These are phyloP conservation scores for Latrodectus hesperus DNA, from an alignment of 2,888 invertebrate genomes.

Conservation along the genomic window DNA sequence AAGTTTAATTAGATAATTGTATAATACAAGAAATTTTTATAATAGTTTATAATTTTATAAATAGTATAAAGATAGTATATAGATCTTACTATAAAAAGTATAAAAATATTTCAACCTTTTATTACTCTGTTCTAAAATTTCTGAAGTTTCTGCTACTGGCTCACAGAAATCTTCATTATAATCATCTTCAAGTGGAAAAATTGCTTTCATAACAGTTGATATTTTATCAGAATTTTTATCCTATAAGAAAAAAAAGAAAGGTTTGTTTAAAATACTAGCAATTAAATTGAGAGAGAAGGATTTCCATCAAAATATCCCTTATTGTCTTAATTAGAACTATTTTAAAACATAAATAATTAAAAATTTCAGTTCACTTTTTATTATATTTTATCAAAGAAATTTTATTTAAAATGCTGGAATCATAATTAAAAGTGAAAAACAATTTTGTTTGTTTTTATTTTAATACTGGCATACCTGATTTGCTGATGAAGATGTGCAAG, in stretches of 20 bases:
- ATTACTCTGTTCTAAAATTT: constrained; percentile 59
- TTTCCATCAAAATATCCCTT: neutral
- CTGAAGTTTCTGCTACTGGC: constrained; percentile 12
- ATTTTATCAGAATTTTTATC: constrained; percentile 53
- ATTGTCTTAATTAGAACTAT: too few relatives aligned
- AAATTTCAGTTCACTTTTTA: neutral
- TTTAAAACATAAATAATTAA: too few relatives aligned
- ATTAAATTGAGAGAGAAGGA: neutral
- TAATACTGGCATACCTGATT: constrained; percentile 16
- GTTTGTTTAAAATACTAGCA: neutral
- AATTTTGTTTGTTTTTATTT: too few relatives aligned
- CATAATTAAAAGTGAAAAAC: too few relatives aligned
- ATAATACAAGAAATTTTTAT: too few relatives aligned
- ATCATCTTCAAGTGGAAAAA: constrained; percentile 38
- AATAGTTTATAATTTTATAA: too few relatives aligned
- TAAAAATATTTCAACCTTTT: constrained; percentile 38
- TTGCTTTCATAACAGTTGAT: constrained; percentile 54
- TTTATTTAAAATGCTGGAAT: neutral
- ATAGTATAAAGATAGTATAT: too few relatives aligned
- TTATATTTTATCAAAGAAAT: neutral
- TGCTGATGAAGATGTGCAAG: constrained; percentile 12
- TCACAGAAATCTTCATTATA: neutral
- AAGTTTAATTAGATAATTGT: too few relatives aligned
- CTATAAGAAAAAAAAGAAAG: constrained; percentile 12
- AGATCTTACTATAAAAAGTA: neutral